Evolutionary conservation across 2,888 invertebrate genomes (phyloP).

Genomic region (Belgica antarctica): DNA sequence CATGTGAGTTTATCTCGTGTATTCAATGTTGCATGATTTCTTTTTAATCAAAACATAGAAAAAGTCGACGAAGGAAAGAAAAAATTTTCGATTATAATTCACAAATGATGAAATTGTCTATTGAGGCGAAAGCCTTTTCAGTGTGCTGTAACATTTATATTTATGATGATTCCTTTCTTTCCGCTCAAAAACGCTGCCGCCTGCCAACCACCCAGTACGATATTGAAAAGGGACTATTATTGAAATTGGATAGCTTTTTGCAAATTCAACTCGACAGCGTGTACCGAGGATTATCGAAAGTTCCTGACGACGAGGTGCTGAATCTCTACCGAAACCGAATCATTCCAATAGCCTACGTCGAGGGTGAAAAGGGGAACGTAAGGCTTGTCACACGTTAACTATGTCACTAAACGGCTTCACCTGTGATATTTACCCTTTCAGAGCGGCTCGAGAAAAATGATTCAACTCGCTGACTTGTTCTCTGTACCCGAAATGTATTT

Average conservation of each 20-base stretch:
- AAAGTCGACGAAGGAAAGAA: too few relatives aligned
- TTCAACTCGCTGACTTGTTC: slow-evolving; percentile 93
- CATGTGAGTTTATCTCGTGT: slow-evolving; percentile 60
- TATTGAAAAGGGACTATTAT: slow-evolving; percentile 85
- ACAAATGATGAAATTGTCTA: neutral
- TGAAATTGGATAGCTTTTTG: slow-evolving; percentile 93
- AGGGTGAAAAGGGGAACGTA: slow-evolving; percentile 61
- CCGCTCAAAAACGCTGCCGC: neutral
- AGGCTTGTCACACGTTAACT: slow-evolving; percentile 49
- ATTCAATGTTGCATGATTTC: too few relatives aligned
- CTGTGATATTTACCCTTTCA: neutral
- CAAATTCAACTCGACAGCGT: slow-evolving; percentile 96
- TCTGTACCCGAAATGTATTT: slow-evolving; percentile 95
- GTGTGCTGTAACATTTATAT: neutral
- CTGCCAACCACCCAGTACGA: slow-evolving; percentile 64
- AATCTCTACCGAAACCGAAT: slow-evolving; percentile 80
- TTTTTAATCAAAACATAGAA: neutral
- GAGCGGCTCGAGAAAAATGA: slow-evolving; percentile 61
- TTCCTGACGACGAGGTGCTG: slow-evolving; percentile 81
- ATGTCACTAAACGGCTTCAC: neutral
- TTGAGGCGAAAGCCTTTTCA: neutral
- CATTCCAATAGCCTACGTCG: slow-evolving; percentile 83
- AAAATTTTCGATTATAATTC: neutral
- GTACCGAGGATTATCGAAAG: slow-evolving; percentile 78
- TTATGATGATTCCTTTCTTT: slow-evolving; percentile 15